phyloP scores from a whole-genome alignment of 2,113 vertebrate genomes.

The Nothobranchius furzeri region DNA sequence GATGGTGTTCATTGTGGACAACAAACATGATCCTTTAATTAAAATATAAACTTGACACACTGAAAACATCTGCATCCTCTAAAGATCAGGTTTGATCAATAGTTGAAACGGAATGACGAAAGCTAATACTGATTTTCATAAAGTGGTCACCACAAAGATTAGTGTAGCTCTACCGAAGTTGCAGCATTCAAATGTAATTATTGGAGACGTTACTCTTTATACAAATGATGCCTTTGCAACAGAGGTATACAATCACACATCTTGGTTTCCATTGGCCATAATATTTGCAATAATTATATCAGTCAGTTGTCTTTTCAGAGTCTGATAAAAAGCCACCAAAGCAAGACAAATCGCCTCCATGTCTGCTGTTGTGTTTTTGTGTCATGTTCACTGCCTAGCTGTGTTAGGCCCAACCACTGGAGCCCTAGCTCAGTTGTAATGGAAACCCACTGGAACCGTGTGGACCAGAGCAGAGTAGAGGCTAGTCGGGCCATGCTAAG shows the following conservation, averaged over 20 bases:
- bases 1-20: background rate
- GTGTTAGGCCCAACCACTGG: no score
- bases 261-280: background rate
- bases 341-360: no score
- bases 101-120: background rate
- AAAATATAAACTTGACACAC: background rate
- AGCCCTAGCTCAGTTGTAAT: no score
- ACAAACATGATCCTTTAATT: no score
- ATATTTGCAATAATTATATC: background rate
- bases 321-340: no score
- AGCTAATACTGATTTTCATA: conserved; percentile 7
- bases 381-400: no score
- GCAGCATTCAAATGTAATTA: conserved; percentile 28
- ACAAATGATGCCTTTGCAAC: conserved; percentile 20
- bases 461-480: no score
- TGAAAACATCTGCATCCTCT: background rate
- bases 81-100: background rate
- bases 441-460: no score
- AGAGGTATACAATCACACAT: background rate
- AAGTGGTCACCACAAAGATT: background rate
- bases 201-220: conserved; percentile 16
- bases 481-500: no score
- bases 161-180: conserved; percentile 12
- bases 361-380: no score
- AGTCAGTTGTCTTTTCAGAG: no score